Evolutionary conservation across 2,888 invertebrate species (phyloP).

Genomic region (Stenodema calcarata): DNA sequence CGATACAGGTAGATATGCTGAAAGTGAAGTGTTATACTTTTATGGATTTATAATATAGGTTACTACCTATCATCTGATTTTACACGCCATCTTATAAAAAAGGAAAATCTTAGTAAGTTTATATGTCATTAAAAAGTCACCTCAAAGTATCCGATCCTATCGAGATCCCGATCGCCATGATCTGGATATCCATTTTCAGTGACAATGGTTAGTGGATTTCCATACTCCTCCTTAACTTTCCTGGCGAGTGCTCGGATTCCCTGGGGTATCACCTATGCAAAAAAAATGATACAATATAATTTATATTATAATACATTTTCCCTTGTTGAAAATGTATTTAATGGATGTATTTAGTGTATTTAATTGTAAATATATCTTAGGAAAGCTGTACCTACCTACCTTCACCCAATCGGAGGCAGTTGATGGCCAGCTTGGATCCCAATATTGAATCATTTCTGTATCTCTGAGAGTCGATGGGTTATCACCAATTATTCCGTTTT

Average conservation of each 20-base stretch:
- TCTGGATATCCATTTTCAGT: conserved; percentile 63
- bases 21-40: too few species aligned
- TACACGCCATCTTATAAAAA: too few species aligned
- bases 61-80: too few species aligned
- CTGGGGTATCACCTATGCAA: conserved; percentile 62
- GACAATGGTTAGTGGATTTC: conserved; percentile 61
- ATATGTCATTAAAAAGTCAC: conserved; percentile 23
- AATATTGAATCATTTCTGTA: background rate
- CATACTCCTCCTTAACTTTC: conserved; percentile 63
- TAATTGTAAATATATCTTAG: too few species aligned
- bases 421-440: conserved; percentile 20
- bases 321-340: too few species aligned
- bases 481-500: background rate
- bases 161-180: conserved; percentile 54
- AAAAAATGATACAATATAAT: too few species aligned
- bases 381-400: background rate
- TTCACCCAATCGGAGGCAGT: conserved; percentile 27
- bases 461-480: conserved; percentile 7
- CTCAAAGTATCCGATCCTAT: conserved; percentile 57
- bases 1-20: too few species aligned
- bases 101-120: too few species aligned
- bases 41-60: too few species aligned
- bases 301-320: too few species aligned
- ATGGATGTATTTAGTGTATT: too few species aligned
- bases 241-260: conserved; percentile 63